phyloP scores from a whole-genome alignment of 2,888 invertebrate species.

The Hetaerina titia region DNA sequence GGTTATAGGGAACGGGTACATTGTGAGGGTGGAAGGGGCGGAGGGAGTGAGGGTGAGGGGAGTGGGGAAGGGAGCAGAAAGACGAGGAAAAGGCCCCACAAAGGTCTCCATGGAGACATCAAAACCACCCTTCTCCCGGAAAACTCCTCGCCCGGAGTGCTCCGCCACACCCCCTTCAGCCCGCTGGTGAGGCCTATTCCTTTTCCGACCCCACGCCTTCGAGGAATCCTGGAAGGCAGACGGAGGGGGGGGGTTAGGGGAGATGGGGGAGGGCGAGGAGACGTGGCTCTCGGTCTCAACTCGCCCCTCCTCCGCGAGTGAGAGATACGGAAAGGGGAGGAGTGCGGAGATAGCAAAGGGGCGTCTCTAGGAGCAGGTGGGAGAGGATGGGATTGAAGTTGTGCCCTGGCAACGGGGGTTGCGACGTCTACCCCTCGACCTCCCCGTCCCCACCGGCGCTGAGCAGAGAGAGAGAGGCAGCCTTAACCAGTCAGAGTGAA shows the following conservation, averaged over 20 bases:
- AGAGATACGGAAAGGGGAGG: not conserved
- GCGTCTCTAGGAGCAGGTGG: not conserved
- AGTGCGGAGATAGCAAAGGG: not conserved
- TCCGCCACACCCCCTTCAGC: not conserved
- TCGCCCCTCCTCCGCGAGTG: not conserved
- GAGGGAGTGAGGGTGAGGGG: not conserved
- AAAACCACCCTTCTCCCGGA: not conserved
- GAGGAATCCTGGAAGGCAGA: slow-evolving; percentile 5
- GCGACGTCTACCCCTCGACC: not conserved
- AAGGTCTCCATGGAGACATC: slow-evolving; percentile 63
- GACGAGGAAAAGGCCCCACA: slow-evolving; percentile 7
- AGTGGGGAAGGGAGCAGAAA: not conserved
- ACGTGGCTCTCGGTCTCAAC: not conserved
- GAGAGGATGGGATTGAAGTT: not conserved
- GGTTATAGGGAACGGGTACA: not conserved
- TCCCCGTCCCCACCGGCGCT: not conserved
- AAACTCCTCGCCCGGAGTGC: not conserved
- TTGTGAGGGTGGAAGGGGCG: not conserved
- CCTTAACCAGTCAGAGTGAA: not conserved
- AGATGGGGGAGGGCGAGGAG: too few relatives aligned
- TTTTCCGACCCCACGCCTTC: slow-evolving; percentile 8
- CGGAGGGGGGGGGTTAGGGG: not conserved
- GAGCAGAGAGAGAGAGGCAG: not conserved
- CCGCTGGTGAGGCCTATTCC: not conserved
- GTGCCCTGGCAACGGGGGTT: not conserved